Percentiles rank a stretch among this genome's conserved stretches.
Conservation (phyloP, 2,113 vertebrate species). For the Ciconia boyciana region DNA sequence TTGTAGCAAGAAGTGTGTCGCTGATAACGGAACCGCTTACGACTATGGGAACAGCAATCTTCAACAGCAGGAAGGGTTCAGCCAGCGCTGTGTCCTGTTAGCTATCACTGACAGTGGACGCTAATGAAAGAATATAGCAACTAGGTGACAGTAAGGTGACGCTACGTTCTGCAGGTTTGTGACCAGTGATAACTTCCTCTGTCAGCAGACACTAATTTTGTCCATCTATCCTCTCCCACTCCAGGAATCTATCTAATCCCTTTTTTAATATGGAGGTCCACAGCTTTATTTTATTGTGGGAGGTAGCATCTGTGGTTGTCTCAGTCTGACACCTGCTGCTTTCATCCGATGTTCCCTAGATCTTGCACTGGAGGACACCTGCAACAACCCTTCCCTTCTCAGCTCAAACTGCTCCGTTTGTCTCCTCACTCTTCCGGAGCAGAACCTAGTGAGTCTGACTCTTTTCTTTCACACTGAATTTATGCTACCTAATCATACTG, state of each 20-base stretch:
- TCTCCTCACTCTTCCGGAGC: neutral
- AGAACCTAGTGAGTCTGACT: neutral
- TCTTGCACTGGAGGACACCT: neutral
- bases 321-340: neutral
- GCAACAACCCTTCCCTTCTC: neutral
- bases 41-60: neutral
- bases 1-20: neutral
- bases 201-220: neutral
- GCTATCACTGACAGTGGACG: neutral
- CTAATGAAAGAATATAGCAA: neutral
- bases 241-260: neutral
- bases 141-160: neutral
- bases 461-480: neutral
- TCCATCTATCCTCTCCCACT: neutral
- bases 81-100: neutral
- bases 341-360: neutral
- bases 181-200: neutral
- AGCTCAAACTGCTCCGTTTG: neutral
- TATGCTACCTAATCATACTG: neutral
- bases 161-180: neutral
- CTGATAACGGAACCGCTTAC: neutral
- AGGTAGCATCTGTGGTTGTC: neutral
- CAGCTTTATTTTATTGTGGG: neutral
- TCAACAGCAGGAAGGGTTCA: neutral
- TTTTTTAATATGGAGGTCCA: neutral